These are phyloP conservation scores for Sciurus vulgaris DNA, from an alignment of 2,797 vertebrate species.

Conservation along the genomic window DNA sequence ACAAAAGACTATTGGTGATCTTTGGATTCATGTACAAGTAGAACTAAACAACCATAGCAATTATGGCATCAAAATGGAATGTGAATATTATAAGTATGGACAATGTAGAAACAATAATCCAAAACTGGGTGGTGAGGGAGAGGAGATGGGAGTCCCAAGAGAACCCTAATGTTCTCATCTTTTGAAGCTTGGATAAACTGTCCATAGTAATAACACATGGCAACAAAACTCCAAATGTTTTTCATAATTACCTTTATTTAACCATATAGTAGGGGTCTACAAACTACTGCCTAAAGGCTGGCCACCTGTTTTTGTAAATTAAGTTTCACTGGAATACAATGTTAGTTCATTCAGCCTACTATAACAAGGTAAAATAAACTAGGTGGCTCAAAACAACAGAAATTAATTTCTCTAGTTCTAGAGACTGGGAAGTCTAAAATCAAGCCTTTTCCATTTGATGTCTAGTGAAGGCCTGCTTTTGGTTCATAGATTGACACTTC, in stretches of 20 bases:
- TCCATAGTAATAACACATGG: background rate
- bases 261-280: background rate
- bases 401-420: background rate
- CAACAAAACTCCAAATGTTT: background rate
- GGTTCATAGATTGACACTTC: background rate
- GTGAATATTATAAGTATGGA: background rate
- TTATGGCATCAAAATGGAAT: background rate
- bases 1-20: background rate
- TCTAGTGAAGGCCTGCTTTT: background rate
- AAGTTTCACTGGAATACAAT: background rate
- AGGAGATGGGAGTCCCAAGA: background rate
- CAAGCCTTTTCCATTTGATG: background rate
- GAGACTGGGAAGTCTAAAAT: background rate
- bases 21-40: background rate
- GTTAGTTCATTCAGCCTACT: background rate
- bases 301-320: conserved; percentile 35
- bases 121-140: background rate
- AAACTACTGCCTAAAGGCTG: background rate
- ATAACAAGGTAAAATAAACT: background rate
- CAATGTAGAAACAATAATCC: background rate
- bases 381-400: background rate
- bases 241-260: conserved; percentile 51
- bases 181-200: background rate
- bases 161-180: background rate
- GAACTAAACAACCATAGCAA: background rate